Evolutionary conservation across 2,888 invertebrate genomes (phyloP).

Genomic region (Anarsia innoxiella): DNA sequence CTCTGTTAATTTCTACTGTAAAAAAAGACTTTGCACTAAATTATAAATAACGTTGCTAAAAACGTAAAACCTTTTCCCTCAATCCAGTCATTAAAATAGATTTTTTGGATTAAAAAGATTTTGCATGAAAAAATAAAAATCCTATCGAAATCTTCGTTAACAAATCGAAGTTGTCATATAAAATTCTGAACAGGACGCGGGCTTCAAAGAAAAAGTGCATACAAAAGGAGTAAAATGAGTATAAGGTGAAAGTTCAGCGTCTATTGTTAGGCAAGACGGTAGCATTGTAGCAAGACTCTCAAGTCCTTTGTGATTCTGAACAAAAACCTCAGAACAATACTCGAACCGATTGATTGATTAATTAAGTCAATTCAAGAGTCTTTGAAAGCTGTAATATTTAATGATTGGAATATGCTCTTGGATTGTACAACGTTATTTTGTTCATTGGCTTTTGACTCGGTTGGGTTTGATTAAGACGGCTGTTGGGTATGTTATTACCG

Average conservation of each 20-base stretch:
- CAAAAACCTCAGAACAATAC: slow-evolving; percentile 51
- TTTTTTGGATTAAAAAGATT: too few relatives aligned
- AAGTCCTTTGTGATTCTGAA: slow-evolving; percentile 47
- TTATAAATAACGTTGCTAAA: too few relatives aligned
- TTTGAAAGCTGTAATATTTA: slow-evolving; percentile 28
- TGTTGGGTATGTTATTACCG: too few relatives aligned
- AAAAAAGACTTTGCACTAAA: too few relatives aligned
- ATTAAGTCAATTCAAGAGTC: slow-evolving; percentile 38
- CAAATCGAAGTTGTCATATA: not conserved
- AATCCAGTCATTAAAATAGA: too few relatives aligned
- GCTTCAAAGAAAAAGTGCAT: slow-evolving; percentile 22
- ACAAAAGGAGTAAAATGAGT: slow-evolving; percentile 35
- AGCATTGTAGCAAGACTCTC: slow-evolving; percentile 35
- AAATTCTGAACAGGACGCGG: slow-evolving; percentile 15
- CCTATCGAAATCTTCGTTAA: too few relatives aligned
- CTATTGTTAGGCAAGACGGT: slow-evolving; percentile 31
- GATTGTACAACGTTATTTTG: not conserved
- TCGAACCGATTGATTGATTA: slow-evolving; percentile 54
- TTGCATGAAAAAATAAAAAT: too few relatives aligned
- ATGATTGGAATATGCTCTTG: slow-evolving; percentile 17
- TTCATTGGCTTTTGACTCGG: not conserved
- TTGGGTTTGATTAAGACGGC: too few relatives aligned
- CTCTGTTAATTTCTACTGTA: too few relatives aligned
- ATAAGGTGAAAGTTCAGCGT: slow-evolving; percentile 48
- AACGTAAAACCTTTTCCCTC: too few relatives aligned